Percentiles rank a stretch among this genome's conserved stretches.
Evolutionary conservation across 2,888 invertebrate genomes (phyloP).

Genomic region (Anoncus sp.): DNA sequence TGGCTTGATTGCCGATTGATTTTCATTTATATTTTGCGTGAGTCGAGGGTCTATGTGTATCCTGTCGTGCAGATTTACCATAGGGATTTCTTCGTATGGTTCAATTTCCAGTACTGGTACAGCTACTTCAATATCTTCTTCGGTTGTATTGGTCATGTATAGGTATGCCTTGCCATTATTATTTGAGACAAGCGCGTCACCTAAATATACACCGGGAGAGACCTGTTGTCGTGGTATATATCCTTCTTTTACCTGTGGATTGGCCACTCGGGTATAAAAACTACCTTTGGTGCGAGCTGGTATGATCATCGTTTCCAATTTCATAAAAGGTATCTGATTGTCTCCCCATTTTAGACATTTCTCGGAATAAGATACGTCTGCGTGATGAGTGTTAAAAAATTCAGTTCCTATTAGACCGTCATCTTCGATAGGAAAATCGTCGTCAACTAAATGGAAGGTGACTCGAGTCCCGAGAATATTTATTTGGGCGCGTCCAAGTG

Average conservation of each 20-base stretch:
- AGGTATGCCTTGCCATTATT: constrained; percentile 46
- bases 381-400: constrained; percentile 26
- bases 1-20: too few species aligned
- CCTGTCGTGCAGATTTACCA: too few species aligned
- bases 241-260: constrained; percentile 38
- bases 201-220: constrained; percentile 40
- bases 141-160: constrained; percentile 43
- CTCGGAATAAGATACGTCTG: constrained; percentile 30
- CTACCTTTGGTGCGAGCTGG: constrained; percentile 27
- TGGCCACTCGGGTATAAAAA: constrained; percentile 35
- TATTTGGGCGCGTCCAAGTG: constrained; percentile 27
- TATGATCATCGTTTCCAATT: constrained; percentile 36
- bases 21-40: too few species aligned
- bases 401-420: constrained; percentile 48
- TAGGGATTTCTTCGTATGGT: too few species aligned
- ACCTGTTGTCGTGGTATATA: constrained; percentile 38
- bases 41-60: too few species aligned
- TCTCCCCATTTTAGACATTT: constrained; percentile 35
- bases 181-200: constrained; percentile 49
- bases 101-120: constrained; percentile 33
- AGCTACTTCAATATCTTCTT: constrained; percentile 33
- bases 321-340: constrained; percentile 26
- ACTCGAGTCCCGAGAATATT: constrained; percentile 6
- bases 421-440: constrained; percentile 46
- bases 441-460: constrained; percentile 40